phyloP scores from a whole-genome alignment of 2,113 vertebrate genomes.

The Nibea coibor region DNA sequence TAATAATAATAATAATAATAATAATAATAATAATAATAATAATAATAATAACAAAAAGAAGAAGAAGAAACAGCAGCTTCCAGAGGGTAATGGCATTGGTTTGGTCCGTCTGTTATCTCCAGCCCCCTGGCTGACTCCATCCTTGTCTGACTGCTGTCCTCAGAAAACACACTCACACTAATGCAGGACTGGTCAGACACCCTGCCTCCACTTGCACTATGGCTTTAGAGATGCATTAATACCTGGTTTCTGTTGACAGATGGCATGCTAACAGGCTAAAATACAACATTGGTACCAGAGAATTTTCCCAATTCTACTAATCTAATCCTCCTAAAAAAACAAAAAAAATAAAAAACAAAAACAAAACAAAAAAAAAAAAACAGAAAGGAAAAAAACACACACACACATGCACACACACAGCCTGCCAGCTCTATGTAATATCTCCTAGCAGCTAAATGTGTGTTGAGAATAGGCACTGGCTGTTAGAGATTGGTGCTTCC shows the following conservation, averaged over 20 bases:
- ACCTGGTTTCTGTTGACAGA: constrained; percentile 7
- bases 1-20: background rate
- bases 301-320: constrained; percentile 7
- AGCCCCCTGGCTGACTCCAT: background rate
- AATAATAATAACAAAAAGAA: background rate
- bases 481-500: background rate
- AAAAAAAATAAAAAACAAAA: too few relatives aligned
- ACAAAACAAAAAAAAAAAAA: background rate
- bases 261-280: background rate
- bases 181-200: background rate
- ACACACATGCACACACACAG: background rate
- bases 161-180: background rate
- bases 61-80: constrained; percentile 1
- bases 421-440: background rate
- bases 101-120: background rate
- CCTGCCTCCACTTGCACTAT: background rate
- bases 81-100: background rate
- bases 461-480: background rate
- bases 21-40: background rate
- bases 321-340: background rate
- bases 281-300: background rate
- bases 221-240: constrained; percentile 5
- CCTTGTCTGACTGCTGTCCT: background rate
- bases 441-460: background rate
- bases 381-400: background rate